Base-by-base conservation (phyloP, 1,140 invertebrate species). In the Polypedilum vanderplanki region DNA sequence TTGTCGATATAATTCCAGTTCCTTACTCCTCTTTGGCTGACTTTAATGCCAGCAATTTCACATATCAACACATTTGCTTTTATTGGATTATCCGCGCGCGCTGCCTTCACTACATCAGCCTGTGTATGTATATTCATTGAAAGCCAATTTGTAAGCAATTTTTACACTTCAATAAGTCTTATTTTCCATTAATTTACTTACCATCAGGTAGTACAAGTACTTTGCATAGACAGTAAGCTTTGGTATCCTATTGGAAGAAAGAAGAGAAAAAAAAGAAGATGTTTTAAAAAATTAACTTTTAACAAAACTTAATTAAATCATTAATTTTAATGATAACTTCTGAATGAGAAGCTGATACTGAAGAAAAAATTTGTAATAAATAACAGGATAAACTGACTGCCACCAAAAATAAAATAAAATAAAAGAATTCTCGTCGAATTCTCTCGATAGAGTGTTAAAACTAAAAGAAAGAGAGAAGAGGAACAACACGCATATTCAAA, bases 211-310 rank as follows among this genome's bases (percentile, higher is more conserved):
- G 65, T 70, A 70, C 65, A 70, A 70, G 20, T 70, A 70, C 17
- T 70, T 70, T 70, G 65, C 65, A 70, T 70, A 70, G 65, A 70
- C 65, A 70, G 65, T 70, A 70, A 70, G 65, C 65, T 70, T 70
- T 70, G 65, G 65, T 70, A 70, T 20, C 65, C 65, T 70, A 18
- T 20, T n/a, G n/a, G 18, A 70, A 70, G 1, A 22, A 20, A 20
- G 17, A 70, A 18, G 0, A 8, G 20, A 7, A 70, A 70, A 1
- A 20, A 70, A 22, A 18, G 46, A 15, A n/a, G 18, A 18, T 70
- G 10, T 8, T 57, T 57, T 33, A 57, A 57, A 15, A 46, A 15
- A 46, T 46, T 46, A 9, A 57, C 46, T 57, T 57, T 15, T 57
- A 12, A 12, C 12, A 57, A 15, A 4, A n/a, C n/a, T 57, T 57